phyloP scores from a whole-genome alignment of 2,113 vertebrate genomes.

The Bos indicus region DNA sequence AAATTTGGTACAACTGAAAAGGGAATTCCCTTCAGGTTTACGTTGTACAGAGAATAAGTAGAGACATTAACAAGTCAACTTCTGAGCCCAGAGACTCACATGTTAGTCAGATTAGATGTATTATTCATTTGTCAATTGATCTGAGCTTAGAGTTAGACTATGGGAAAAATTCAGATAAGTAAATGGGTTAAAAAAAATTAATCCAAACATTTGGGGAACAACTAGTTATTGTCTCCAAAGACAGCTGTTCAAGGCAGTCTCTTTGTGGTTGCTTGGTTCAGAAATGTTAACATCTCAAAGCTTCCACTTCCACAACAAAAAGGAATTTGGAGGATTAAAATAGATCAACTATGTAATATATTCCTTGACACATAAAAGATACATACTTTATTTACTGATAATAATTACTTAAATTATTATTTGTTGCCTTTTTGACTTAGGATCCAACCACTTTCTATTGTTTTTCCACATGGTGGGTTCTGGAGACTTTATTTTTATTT shows the following conservation, averaged over 20 bases:
- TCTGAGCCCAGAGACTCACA: neutral
- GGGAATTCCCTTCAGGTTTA: neutral
- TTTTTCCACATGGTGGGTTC: neutral
- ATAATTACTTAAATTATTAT: neutral
- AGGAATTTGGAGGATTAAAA: neutral
- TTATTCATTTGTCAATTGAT: neutral
- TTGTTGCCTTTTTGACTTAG: neutral
- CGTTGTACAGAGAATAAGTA: neutral
- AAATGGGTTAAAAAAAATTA: neutral
- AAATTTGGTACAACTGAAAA: neutral
- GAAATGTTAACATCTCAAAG: neutral
- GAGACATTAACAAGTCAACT: neutral
- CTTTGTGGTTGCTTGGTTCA: neutral
- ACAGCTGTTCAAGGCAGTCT: neutral
- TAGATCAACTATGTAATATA: neutral
- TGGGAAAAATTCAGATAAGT: neutral
- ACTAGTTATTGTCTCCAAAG: neutral
- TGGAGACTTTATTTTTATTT: neutral
- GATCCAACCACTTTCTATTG: neutral
- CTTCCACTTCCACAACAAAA: neutral
- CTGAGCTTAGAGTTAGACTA: neutral
- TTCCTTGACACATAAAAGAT: neutral
- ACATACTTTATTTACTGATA: neutral
- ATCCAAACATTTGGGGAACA: neutral
- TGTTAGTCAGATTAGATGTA: neutral